Percentiles rank a stretch among this genome's conserved stretches.
phyloP scores from a whole-genome alignment of 1,140 invertebrate genomes.

The Drosophila orena region DNA sequence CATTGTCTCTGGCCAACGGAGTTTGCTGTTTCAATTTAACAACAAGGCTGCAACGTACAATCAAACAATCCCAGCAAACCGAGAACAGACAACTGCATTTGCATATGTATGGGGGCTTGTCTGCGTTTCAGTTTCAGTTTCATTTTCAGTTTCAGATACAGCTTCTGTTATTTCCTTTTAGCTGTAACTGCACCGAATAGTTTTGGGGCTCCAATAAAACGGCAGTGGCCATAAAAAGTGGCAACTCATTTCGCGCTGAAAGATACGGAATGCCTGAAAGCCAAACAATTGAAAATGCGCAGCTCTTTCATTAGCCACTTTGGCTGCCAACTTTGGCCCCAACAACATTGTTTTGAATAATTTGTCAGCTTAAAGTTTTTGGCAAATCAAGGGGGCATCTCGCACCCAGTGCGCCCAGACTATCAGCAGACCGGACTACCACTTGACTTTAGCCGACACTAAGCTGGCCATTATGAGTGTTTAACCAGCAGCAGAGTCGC shows the following conservation, averaged over 20 bases:
- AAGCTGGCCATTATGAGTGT: constrained; percentile 53
- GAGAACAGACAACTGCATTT: constrained; percentile 54
- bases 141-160: constrained; percentile 26
- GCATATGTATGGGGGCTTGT: constrained; percentile 60
- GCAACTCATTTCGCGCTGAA: constrained; percentile 55
- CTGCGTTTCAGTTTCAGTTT: constrained; percentile 34
- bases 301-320: constrained; percentile 67
- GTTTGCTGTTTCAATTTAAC: constrained; percentile 51
- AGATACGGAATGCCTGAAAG: constrained; percentile 41
- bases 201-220: constrained; percentile 70
- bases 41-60: constrained; percentile 32
- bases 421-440: constrained; percentile 3
- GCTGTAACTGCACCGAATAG: constrained; percentile 61
- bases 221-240: constrained; percentile 74
- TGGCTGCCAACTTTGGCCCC: constrained; percentile 56
- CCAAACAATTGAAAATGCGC: constrained; percentile 47
- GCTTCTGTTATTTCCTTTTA: constrained; percentile 53
- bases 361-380: constrained; percentile 56
- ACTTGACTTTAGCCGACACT: constrained; percentile 52
- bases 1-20: constrained; percentile 17
- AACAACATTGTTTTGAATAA: constrained; percentile 78
- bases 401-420: constrained; percentile 1
- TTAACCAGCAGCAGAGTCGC: constrained; percentile 19
- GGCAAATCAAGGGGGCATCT: constrained; percentile 21
- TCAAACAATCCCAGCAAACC: constrained; percentile 2